Percentiles rank a stretch among this genome's conserved stretches.
Conservation (phyloP, 2,888 invertebrate genomes). For the Lamellibrachia satsuma region DNA sequence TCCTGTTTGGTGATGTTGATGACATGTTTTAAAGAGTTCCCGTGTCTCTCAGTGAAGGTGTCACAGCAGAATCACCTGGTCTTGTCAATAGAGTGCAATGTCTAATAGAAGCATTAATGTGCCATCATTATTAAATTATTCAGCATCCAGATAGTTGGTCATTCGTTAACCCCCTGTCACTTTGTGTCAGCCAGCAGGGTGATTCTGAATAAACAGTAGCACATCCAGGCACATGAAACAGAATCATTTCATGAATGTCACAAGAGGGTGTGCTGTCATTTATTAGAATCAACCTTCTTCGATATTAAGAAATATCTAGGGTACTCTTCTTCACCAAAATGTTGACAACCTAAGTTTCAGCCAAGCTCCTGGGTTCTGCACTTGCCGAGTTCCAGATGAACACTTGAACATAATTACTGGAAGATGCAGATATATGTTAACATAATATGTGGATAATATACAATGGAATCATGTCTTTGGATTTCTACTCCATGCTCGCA, state of each 20-base stretch:
- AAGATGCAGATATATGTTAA: neutral
- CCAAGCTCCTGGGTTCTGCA: neutral
- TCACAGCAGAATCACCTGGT: neutral
- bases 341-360: neutral
- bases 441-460: neutral
- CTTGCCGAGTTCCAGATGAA: neutral
- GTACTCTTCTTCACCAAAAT: neutral
- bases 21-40: neutral
- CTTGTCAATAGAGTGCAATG: neutral
- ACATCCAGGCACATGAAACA: neutral
- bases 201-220: neutral
- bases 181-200: neutral
- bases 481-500: neutral
- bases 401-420: neutral
- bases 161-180: neutral
- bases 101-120: neutral
- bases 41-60: neutral
- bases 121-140: neutral
- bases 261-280: neutral
- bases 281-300: neutral
- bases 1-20: neutral
- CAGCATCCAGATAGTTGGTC: neutral
- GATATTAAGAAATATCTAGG: neutral
- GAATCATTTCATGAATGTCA: neutral
- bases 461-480: neutral